Evolutionary conservation across 2,113 vertebrate genomes (phyloP), one percentile per base, ranked within the genome.

Genomic region (Heterotis niloticus): DNA sequence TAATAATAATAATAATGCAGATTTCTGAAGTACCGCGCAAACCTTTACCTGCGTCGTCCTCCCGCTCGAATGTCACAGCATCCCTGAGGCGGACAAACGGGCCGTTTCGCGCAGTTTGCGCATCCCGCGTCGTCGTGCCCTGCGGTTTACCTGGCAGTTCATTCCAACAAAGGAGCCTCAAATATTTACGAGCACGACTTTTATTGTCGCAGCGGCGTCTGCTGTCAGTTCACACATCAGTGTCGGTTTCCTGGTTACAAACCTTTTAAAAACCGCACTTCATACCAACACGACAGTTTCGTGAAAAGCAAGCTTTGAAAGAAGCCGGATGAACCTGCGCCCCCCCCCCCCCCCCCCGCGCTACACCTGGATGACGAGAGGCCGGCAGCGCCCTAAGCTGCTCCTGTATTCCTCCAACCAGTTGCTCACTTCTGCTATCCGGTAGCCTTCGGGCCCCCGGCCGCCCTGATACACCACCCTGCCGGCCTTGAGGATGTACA

Each of bases 251-350:
- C 92, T 97, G 96, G 96, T 89, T 84, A 83, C 59, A 86, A 86
- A 91, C 88, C 96, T 92, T 96, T 98, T 96, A 94, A 94, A 96
- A 96, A 92, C 94, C 91, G 95, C 91, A 95, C 96, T 92, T 98
- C 96, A 98, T 94, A 92, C 89, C 85, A 92, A 95, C 90, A 92
- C 94, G 88, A 83, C 93, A 93, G 89, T 75, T 78, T 81, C 80
- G 82, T 44, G 7, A 44, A 44, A 2, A 44, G 34, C 34, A 44
- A 44, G 34, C 34, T 44, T 44, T 44, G 3, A 44, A 2, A 44
- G 7, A 7, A 44, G 7, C 34, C 7, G 34, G 34, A 2, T 4
- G 34, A 44, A 44, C 34, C 34, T 44, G n/a, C n/a, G n/a, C n/a
- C n/a, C n/a, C n/a, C n/a, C n/a, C n/a, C n/a, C n/a, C n/a, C n/a